phyloP scores from a whole-genome alignment of 2,797 vertebrate species.

The Pristis pectinata region DNA sequence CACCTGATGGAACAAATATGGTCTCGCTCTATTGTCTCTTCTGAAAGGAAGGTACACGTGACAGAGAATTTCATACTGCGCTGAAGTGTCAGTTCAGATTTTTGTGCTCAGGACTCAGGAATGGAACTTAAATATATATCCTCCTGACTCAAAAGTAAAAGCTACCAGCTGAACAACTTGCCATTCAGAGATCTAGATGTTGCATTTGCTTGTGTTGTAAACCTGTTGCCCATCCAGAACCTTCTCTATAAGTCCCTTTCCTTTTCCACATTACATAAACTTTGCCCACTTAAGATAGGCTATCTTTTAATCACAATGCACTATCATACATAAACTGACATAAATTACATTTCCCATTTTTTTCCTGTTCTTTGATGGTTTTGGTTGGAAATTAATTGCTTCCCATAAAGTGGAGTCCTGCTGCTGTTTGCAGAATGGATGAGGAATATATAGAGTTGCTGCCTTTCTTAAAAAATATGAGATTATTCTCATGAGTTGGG shows the following conservation, averaged over 20 bases:
- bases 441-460: neutral
- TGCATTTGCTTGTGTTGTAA: neutral
- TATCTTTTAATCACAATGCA: neutral
- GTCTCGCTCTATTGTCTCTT: neutral
- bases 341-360: neutral
- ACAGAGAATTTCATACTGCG: no score
- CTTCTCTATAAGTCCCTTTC: neutral
- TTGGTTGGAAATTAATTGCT: neutral
- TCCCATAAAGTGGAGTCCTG: neutral
- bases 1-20: neutral
- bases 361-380: neutral
- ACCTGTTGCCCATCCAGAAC: neutral
- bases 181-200: no score
- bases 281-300: neutral
- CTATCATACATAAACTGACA: neutral
- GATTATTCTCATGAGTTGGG: neutral
- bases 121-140: neutral
- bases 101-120: neutral
- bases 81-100: no score
- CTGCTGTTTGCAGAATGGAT: neutral
- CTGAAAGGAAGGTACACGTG: no score
- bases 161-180: neutral
- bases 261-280: neutral
- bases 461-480: neutral
- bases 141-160: neutral